Evolutionary conservation across 2,797 vertebrate species (phyloP).

Genomic region (Parambassis ranga): DNA sequence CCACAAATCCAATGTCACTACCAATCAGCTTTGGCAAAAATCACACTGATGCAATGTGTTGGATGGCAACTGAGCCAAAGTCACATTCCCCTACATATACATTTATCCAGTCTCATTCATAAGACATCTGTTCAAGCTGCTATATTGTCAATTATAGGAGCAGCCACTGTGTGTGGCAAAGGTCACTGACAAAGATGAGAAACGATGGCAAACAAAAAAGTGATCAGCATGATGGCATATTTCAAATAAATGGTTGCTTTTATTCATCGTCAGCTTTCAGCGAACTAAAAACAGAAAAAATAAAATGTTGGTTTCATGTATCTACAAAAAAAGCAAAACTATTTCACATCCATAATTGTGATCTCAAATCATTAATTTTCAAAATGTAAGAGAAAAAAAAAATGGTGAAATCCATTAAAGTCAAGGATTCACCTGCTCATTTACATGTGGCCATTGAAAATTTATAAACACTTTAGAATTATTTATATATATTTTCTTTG

Average conservation of each 20-base stretch:
- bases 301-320: slow-evolving; percentile 55
- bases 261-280: slow-evolving; percentile 75
- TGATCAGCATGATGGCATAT: slow-evolving; percentile 62
- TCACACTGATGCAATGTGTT: slow-evolving; percentile 12
- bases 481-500: too few species aligned
- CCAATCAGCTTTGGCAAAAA: slow-evolving; percentile 10
- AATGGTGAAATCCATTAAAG: slow-evolving; percentile 34
- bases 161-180: slow-evolving; percentile 7
- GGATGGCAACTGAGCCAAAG: not conserved
- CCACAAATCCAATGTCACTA: too few species aligned
- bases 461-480: too few species aligned
- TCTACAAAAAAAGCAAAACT: slow-evolving; percentile 68
- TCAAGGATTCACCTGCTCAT: slow-evolving; percentile 55
- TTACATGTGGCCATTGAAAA: too few species aligned
- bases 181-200: slow-evolving; percentile 8
- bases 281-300: slow-evolving; percentile 68
- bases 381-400: slow-evolving; percentile 41
- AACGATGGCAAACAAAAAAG: slow-evolving; percentile 66
- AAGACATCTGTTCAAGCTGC: not conserved
- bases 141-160: not conserved
- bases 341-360: slow-evolving; percentile 71
- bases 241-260: slow-evolving; percentile 80
- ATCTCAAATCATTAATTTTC: slow-evolving; percentile 67
- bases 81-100: not conserved
- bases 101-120: not conserved